These are phyloP conservation scores for Odontophorus gujanensis DNA, from an alignment of 2,113 vertebrate species.

Conservation along the genomic window DNA sequence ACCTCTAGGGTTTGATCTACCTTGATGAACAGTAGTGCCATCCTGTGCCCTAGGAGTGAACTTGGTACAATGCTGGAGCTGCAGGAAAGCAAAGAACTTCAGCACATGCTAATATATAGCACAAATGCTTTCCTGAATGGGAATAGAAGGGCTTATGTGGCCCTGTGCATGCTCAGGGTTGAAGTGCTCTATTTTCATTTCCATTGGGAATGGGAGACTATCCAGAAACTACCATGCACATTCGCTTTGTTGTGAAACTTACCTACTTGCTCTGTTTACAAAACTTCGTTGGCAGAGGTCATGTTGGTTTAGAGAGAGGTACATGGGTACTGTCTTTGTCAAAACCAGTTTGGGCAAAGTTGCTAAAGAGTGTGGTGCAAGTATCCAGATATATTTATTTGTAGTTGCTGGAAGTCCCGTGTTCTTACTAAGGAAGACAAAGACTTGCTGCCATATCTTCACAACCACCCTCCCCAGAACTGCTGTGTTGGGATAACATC, in stretches of 20 bases:
- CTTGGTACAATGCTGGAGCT: neutral
- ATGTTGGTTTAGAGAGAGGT: neutral
- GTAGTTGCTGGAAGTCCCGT: neutral
- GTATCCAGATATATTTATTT: neutral
- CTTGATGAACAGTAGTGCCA: neutral
- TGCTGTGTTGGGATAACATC: neutral
- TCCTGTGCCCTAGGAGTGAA: fast-evolving
- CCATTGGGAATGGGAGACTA: neutral
- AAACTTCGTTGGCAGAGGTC: neutral
- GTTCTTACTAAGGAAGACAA: neutral
- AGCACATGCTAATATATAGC: neutral
- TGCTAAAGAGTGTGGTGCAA: neutral
- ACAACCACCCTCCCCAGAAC: neutral
- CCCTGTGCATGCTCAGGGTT: neutral
- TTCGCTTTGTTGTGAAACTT: neutral
- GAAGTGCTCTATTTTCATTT: neutral
- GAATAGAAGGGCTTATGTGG: neutral
- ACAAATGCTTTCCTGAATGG: neutral
- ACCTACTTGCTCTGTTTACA: neutral
- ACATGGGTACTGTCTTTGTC: neutral
- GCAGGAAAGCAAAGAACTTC: neutral
- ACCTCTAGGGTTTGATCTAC: neutral
- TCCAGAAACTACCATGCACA: neutral
- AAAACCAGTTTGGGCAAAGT: neutral
- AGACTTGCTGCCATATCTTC: neutral